These are phyloP conservation scores for Drosophila repleta DNA, from an alignment of 1,140 invertebrate genomes.

Conservation along the genomic window DNA sequence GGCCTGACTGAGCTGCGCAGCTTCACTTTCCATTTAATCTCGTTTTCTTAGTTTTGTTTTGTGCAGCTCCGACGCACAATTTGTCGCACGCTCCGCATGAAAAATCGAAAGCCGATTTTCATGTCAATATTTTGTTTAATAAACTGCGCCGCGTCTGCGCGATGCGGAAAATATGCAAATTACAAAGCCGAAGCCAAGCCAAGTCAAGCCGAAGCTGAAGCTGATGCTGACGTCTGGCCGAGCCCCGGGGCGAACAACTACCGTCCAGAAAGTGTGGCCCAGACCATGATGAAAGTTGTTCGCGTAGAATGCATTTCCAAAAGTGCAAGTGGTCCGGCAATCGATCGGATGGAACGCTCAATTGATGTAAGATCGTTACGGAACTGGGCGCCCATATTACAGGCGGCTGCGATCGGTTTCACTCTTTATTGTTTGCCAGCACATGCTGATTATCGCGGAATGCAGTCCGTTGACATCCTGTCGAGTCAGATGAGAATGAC, in stretches of 20 bases:
- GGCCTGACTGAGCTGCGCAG: slow-evolving; percentile 46
- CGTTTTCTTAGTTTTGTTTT: slow-evolving; percentile 38
- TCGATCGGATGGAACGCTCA: slow-evolving; percentile 35
- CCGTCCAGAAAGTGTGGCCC: slow-evolving; percentile 57
- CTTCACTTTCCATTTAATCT: slow-evolving; percentile 83
- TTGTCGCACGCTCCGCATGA: slow-evolving; percentile 68
- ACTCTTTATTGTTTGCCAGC: slow-evolving; percentile 3
- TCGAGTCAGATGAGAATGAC: background rate
- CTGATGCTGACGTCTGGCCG: slow-evolving; percentile 13
- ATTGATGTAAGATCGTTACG: slow-evolving; percentile 70
- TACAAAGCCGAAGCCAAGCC: slow-evolving; percentile 42
- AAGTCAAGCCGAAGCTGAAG: no score
- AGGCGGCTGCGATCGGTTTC: slow-evolving; percentile 2
- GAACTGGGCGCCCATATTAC: slow-evolving; percentile 20
- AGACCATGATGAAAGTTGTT: slow-evolving; percentile 65
- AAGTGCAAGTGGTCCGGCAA: slow-evolving; percentile 69
- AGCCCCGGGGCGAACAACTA: slow-evolving; percentile 36
- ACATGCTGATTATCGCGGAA: slow-evolving; percentile 23
- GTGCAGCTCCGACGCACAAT: slow-evolving; percentile 66
- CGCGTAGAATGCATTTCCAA: slow-evolving; percentile 58
- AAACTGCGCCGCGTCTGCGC: slow-evolving; percentile 66
- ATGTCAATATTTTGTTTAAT: slow-evolving; percentile 82
- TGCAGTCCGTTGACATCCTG: slow-evolving; percentile 12
- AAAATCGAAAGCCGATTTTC: slow-evolving; percentile 82
- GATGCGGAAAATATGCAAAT: slow-evolving; percentile 82